Evolutionary conservation across 1,140 invertebrate genomes (phyloP), one percentile per base, ranked within the genome.

Genomic region (Cephus cinctus): DNA sequence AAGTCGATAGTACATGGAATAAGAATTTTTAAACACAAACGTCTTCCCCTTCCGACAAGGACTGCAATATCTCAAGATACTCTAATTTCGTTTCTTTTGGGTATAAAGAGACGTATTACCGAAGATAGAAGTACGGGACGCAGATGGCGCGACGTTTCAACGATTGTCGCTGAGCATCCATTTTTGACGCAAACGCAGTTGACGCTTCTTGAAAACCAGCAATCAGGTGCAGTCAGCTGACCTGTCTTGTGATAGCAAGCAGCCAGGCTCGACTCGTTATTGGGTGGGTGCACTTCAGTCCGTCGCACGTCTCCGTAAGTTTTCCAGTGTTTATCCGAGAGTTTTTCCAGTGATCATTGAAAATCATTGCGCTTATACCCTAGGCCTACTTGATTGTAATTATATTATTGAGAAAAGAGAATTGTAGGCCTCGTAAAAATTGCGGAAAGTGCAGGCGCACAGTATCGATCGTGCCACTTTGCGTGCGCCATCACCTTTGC

Each of bases 151-250:
- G n/a, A n/a, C n/a, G n/a, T n/a, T n/a, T n/a, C n/a, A n/a, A n/a
- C n/a, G n/a, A n/a, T n/a, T n/a, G n/a, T n/a, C n/a, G n/a, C n/a
- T n/a, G n/a, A n/a, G n/a, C n/a, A n/a, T n/a, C n/a, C n/a, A n/a
- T n/a, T n/a, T n/a, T n/a, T n/a, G n/a, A n/a, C n/a, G n/a, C n/a
- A n/a, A n/a, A n/a, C n/a, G n/a, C n/a, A n/a, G n/a, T n/a, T n/a
- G n/a, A n/a, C n/a, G n/a, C n/a, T n/a, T n/a, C n/a, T n/a, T n/a
- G n/a, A n/a, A n/a, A n/a, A n/a, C n/a, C n/a, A n/a, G n/a, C n/a
- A n/a, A n/a, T n/a, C n/a, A n/a, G n/a, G n/a, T 6, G 3, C 66
- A 63, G 67, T 73, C 70, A 73, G 69, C 70, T 73, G 70, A 73
- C 69, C 64, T 60, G 67, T 52, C 71, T 73, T 72, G 65, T 74